Conservation (phyloP, 2,797 vertebrate species). For the Syngnathus acus region DNA sequence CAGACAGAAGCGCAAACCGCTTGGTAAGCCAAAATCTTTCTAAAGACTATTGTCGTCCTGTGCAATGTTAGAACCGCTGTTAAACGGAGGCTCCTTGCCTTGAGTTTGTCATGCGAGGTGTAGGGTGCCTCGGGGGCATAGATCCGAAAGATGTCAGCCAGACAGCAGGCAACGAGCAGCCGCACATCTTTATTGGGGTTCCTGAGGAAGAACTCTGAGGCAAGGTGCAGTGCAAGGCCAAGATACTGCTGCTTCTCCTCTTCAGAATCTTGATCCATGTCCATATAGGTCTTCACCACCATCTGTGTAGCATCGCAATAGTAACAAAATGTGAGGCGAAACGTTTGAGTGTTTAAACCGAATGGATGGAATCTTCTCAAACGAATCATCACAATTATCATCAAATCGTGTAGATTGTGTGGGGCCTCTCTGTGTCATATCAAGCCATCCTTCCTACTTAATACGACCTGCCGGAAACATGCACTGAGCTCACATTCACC, state of each 20-base stretch:
- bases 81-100: slow-evolving; percentile 68
- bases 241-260: slow-evolving; percentile 99
- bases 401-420: no score
- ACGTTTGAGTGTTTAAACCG: not conserved
- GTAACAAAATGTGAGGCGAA: not conserved
- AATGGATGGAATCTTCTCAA: no score
- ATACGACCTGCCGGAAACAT: no score
- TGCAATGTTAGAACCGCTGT: not conserved
- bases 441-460: no score
- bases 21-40: not conserved
- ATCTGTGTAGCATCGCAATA: slow-evolving; percentile 69
- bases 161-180: slow-evolving; percentile 95
- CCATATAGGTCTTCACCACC: slow-evolving; percentile 99
- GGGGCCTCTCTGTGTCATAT: no score
- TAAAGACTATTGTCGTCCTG: not conserved
- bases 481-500: no score
- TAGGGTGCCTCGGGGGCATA: slow-evolving; percentile 98
- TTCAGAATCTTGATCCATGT: slow-evolving; percentile 99
- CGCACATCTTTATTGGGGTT: slow-evolving; percentile 99
- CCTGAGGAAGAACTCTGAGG: slow-evolving; percentile 98
- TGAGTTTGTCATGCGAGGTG: slow-evolving; percentile 98
- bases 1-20: slow-evolving; percentile 24
- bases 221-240: slow-evolving; percentile 92
- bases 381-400: no score
- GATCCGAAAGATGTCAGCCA: slow-evolving; percentile 98